Conservation (phyloP, 2,888 invertebrate genomes). For the Drosophila infuscata region DNA sequence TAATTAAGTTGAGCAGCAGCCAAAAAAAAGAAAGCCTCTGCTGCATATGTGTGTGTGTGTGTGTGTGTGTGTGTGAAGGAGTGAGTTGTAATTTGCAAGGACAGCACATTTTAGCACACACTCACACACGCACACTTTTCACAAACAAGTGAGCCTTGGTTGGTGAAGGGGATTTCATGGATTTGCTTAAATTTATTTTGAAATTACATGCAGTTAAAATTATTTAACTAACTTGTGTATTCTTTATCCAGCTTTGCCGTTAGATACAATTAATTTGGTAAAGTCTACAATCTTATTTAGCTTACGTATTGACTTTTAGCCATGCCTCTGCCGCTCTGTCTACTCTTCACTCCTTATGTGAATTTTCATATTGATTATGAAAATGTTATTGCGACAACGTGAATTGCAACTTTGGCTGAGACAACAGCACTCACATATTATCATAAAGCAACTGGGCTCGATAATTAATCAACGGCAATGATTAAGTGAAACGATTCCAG, state of each 20-base stretch:
- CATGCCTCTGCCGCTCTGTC: constrained; percentile 5
- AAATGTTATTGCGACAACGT: constrained; percentile 34
- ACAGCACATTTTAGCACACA: constrained; percentile 37
- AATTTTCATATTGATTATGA: constrained; percentile 37
- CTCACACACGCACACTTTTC: constrained; percentile 2
- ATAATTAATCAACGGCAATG: constrained; percentile 40
- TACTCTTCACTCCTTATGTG: background rate
- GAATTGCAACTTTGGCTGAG: constrained; percentile 22
- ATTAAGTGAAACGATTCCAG: constrained; percentile 19
- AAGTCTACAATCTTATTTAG: background rate
- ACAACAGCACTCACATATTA: constrained; percentile 7
- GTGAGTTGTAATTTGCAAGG: constrained; percentile 26
- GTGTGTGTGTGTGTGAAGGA: background rate
- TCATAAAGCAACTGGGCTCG: constrained; percentile 8
- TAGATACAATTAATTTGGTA: background rate
- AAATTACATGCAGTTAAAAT: background rate
- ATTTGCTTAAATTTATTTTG: background rate
- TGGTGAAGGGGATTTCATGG: background rate
- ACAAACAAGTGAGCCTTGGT: constrained; percentile 1
- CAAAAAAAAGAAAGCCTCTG: constrained; percentile 27
- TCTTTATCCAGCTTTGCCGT: background rate
- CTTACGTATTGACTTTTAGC: background rate
- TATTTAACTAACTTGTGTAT: background rate
- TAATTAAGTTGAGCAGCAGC: constrained; percentile 69
- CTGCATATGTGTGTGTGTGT: constrained; percentile 7